Percentiles rank a stretch among this genome's conserved stretches.
phyloP scores from a whole-genome alignment of 2,797 vertebrate species.

The Remorina albescens region DNA sequence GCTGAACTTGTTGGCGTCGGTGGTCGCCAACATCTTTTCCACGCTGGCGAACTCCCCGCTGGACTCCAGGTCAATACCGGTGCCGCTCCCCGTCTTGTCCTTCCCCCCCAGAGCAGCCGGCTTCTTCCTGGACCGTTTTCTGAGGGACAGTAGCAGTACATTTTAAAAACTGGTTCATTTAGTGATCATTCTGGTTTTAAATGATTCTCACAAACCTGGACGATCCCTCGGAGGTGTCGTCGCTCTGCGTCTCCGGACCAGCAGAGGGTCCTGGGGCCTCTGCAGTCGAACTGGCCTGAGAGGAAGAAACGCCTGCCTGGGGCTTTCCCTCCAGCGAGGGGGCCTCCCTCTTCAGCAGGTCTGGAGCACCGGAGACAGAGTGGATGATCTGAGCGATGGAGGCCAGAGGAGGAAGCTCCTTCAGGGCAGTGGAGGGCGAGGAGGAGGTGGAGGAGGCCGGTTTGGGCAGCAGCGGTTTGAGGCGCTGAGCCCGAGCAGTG shows the following conservation, averaged over 20 bases:
- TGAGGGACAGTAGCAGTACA: constrained; percentile 53
- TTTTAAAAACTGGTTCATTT: no score
- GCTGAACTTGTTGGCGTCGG: constrained; percentile 95
- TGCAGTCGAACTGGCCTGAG: background rate
- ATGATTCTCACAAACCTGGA: constrained; percentile 48
- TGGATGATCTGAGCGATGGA: constrained; percentile 99
- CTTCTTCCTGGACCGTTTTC: constrained; percentile 89
- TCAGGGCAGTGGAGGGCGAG: constrained; percentile 51
- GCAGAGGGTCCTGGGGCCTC: constrained; percentile 4
- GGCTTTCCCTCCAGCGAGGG: constrained; percentile 42
- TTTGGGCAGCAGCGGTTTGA: constrained; percentile 93
- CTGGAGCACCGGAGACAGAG: constrained; percentile 92
- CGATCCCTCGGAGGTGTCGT: constrained; percentile 33
- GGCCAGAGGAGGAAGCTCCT: constrained; percentile 93
- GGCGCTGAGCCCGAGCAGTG: constrained; percentile 83
- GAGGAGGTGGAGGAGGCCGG: constrained; percentile 49
- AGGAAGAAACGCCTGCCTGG: rapidly evolving
- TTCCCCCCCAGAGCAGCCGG: constrained; percentile 55
- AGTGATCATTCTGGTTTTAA: background rate
- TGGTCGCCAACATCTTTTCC: constrained; percentile 97
- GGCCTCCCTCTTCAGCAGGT: constrained; percentile 88
- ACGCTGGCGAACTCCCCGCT: constrained; percentile 98
- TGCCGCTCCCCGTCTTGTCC: constrained; percentile 76
- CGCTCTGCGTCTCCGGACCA: background rate
- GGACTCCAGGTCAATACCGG: constrained; percentile 91